phyloP scores from a whole-genome alignment of 2,888 invertebrate species.

The Polyommatus iphigenia region DNA sequence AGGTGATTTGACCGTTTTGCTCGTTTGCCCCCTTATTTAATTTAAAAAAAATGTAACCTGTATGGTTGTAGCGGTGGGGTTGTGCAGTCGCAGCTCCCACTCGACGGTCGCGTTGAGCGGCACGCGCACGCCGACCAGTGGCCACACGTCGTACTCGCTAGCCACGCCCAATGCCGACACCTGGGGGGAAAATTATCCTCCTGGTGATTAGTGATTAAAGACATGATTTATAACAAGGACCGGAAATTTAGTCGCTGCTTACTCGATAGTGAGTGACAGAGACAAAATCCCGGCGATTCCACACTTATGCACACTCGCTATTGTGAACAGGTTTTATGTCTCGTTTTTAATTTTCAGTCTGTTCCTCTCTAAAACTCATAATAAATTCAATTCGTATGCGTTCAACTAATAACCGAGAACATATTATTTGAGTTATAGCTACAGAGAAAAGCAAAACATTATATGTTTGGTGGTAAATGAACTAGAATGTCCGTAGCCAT shows the following conservation, averaged over 20 bases:
- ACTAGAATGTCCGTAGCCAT: background rate
- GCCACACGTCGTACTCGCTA: conserved; percentile 94
- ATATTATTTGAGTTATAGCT: background rate
- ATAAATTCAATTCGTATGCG: background rate
- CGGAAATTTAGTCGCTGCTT: no score
- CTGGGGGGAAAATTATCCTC: conserved; percentile 55
- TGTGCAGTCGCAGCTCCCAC: conserved; percentile 94
- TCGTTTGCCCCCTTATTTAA: no score
- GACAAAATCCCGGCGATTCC: no score
- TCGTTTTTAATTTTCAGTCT: background rate
- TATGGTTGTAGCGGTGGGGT: conserved; percentile 90
- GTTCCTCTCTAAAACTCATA: background rate
- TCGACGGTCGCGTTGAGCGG: conserved; percentile 95
- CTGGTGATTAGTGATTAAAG: no score
- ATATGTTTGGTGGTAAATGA: background rate
- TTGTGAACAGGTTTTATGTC: background rate
- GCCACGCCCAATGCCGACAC: conserved; percentile 92
- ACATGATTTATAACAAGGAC: no score
- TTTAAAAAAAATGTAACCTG: conserved; percentile 88
- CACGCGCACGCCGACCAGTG: conserved; percentile 93
- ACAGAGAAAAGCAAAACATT: background rate
- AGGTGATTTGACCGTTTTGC: no score
- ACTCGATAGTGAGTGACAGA: no score
- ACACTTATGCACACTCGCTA: background rate
- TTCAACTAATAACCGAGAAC: background rate